Percentiles rank a stretch among this genome's conserved stretches.
These are phyloP conservation scores for Hyposmocoma kahamanoa DNA, from an alignment of 1,140 invertebrate genomes.

Conservation along the genomic window DNA sequence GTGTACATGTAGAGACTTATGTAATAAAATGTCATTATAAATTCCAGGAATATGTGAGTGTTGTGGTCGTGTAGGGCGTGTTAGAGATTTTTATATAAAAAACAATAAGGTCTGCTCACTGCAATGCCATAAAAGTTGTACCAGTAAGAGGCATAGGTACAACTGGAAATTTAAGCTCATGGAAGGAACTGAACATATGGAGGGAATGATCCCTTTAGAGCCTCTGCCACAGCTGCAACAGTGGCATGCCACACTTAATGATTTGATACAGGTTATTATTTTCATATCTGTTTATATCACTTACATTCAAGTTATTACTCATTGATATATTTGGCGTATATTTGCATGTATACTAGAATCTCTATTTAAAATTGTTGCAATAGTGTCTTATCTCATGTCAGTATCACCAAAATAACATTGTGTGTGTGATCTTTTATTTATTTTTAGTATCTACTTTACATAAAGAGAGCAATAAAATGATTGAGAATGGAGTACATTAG, in stretches of 20 bases:
- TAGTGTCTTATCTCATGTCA: no score
- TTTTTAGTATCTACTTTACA: no score
- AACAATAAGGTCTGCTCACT: conserved; percentile 60
- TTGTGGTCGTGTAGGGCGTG: conserved; percentile 53
- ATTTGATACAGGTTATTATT: conserved; percentile 39
- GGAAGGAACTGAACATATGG: conserved; percentile 67
- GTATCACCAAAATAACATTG: no score
- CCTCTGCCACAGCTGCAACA: conserved; percentile 64
- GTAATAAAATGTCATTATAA: conserved; percentile 6
- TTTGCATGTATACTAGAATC: no score
- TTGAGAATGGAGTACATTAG: no score
- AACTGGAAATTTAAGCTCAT: conserved; percentile 68
- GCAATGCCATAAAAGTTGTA: conserved; percentile 43
- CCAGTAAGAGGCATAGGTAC: conserved; percentile 37
- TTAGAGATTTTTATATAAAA: conserved; percentile 45
- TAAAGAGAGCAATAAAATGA: no score
- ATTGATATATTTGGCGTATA: no score
- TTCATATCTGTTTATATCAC: no score
- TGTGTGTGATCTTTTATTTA: no score
- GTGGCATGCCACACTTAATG: conserved; percentile 54
- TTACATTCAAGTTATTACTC: no score
- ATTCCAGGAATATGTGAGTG: conserved; percentile 63
- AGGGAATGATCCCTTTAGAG: conserved; percentile 64
- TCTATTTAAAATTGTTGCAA: no score
- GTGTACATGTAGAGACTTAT: no score